Percentiles rank a stretch among this genome's conserved stretches.
Conservation (phyloP, 2,113 vertebrate genomes). For the Noctilio leporinus region DNA sequence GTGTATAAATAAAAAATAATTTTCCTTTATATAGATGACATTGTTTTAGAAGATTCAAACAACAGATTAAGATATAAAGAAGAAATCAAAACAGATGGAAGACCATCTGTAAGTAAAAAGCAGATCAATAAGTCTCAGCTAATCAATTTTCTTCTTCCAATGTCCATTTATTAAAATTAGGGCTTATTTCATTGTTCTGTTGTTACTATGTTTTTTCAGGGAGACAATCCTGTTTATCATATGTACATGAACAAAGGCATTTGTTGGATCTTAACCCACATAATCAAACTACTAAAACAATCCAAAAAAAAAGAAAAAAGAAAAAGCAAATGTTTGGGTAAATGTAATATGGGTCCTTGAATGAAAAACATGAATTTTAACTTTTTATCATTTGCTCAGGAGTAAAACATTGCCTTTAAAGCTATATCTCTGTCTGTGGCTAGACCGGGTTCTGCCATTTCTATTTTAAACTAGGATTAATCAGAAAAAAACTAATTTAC, state of each 20-base stretch:
- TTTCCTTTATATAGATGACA: not conserved
- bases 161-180: not conserved
- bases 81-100: not conserved
- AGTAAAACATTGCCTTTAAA: not conserved
- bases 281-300: not conserved
- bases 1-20: not conserved
- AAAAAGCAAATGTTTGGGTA: not conserved
- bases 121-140: not conserved
- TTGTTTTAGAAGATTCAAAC: not conserved
- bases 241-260: not conserved
- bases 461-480: not conserved
- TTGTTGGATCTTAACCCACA: not conserved
- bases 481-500: not conserved
- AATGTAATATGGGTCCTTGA: not conserved
- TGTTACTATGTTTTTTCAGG: not conserved
- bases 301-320: not conserved
- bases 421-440: not conserved
- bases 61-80: not conserved
- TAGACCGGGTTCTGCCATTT: not conserved
- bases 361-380: not conserved
- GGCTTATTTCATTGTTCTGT: not conserved
- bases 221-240: not conserved
- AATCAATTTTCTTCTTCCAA: not conserved
- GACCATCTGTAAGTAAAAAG: not conserved
- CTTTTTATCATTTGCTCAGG: not conserved